These are phyloP conservation scores for Villa cingulata DNA, from an alignment of 2,888 invertebrate genomes.

Conservation along the genomic window DNA sequence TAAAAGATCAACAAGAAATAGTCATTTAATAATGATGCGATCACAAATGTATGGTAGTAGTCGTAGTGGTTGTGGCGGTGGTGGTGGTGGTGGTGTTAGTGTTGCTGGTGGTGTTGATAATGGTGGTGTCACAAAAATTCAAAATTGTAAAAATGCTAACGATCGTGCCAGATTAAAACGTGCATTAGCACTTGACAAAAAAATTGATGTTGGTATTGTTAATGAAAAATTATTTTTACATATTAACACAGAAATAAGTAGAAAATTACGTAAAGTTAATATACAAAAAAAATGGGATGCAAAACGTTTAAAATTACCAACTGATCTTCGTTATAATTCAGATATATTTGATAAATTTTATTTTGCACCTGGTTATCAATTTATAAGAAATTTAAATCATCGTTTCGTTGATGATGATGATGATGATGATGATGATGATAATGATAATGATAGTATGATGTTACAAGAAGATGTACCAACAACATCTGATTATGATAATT, in stretches of 20 bases:
- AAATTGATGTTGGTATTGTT: constrained; percentile 24
- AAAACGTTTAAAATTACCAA: constrained; percentile 30
- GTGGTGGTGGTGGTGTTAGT: too few species aligned
- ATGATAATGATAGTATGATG: too few species aligned
- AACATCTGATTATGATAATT: constrained; percentile 45
- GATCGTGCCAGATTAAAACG: too few species aligned
- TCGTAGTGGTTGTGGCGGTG: too few species aligned
- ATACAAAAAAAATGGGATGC: constrained; percentile 34
- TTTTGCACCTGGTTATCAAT: constrained; percentile 26
- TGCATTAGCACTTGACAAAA: constrained; percentile 13
- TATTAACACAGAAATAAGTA: constrained; percentile 20
- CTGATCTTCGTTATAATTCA: constrained; percentile 25
- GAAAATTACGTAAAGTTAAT: constrained; percentile 26
- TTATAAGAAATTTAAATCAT: neutral
- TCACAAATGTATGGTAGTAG: neutral
- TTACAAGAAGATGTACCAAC: too few species aligned
- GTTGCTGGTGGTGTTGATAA: too few species aligned
- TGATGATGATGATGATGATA: constrained; percentile 17
- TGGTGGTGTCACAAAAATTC: neutral
- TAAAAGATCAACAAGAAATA: constrained; percentile 34
- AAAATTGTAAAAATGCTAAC: neutral
- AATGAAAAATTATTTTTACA: constrained; percentile 25
- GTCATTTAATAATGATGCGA: constrained; percentile 15
- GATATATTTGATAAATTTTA: constrained; percentile 24
- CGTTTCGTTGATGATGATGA: constrained; percentile 9